Evolutionary conservation across 2,113 vertebrate genomes (phyloP), one percentile per base, ranked within the genome.

Genomic region (Atrichornis clamosus): DNA sequence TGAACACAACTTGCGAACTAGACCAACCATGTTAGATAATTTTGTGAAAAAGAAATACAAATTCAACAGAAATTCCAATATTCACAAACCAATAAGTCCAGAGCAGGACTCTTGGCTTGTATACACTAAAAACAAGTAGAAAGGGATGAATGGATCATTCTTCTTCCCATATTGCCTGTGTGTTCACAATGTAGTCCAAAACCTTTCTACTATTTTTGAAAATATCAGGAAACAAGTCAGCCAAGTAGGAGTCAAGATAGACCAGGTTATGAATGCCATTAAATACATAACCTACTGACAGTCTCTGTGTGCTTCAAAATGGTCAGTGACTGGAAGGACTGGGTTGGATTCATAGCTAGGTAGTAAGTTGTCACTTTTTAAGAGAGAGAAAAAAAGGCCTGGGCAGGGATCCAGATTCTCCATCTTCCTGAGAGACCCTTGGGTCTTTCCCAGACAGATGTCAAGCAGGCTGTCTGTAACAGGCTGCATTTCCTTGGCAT

Each of bases 31-130:
- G 67, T 76, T 5, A 58, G 44, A 75, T 2, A 2, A 37, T n/a
- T 70, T 37, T 24, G 11, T n/a, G n/a, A 37, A 47, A 42, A 24
- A n/a, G 10, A 41, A 46, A 23, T 9, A 50, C 1, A 37, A 56
- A n/a, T 75, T 67, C 42, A 56, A 21, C 6, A 72, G 37, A 46
- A 69, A 65, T 46, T 49, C 30, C 5, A 49, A 6, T 60, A 44
- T 20, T 41, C 50, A 35, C 15, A 80, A 72, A 52, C 4, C 8
- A 65, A 1, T 27, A 52, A 35, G 7, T 56, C 24, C 35, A 53
- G 42, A 77, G 10, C 4, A 41, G 7, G 13, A 73, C 27, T 35
- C 5, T 1, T 9, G 21, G 8, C 6, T 53, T 44, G 8, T 0
- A 1, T 37, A 33, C 4, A 41, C 5, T 13, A 33, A 47, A 58